Base-by-base conservation (phyloP, 2,797 vertebrate species). In the Macropus fuliginosus region DNA sequence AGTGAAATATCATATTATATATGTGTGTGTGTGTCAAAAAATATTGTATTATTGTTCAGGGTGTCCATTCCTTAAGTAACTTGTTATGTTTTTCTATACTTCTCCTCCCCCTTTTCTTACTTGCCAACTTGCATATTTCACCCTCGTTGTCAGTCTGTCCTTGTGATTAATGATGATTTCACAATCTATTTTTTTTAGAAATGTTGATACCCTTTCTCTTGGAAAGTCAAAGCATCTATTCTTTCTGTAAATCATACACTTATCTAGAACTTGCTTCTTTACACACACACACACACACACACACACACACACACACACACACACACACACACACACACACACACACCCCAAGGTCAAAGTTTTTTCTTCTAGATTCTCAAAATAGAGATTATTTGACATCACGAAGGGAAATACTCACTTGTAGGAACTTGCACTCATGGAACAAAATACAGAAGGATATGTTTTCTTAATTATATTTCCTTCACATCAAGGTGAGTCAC, bases 231-330 rank as follows among this genome's bases (percentile, higher is more conserved):
- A 97, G 54, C 18, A 95, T 8, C 8, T 59, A 52, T 2, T 46
- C 54, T 97, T 97, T 89, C 92, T 89, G 5, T 92, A 96, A 97
- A 96, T 95, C 93, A 59, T 27, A 27, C 91, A 56, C 94, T 94
- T 34, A 94, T 97, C 46, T 91, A 59, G 62, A 93, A 56, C 93
- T 95, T 57, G 13, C 89, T 90, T 91, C 50, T 29, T 95, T 96
- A 94, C 89, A 54, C 0, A 91, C 46, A 91, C 56, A 91, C n/a
- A 92, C 0, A 9, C 34, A 90, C 24, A 24, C 40, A 14, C 46
- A 92, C 29, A 66, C 46, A 13, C 27, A 90, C 55, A 81, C 2
- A 92, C 28, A 8, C 14, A 59, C 50, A 13, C n/a, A 92, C 55
- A 81, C 4, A 92, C 18, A 6, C 21, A 52, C 1, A 91, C n/a